Conservation (phyloP, 2,888 invertebrate genomes). For the Andrena hattorfiana region DNA sequence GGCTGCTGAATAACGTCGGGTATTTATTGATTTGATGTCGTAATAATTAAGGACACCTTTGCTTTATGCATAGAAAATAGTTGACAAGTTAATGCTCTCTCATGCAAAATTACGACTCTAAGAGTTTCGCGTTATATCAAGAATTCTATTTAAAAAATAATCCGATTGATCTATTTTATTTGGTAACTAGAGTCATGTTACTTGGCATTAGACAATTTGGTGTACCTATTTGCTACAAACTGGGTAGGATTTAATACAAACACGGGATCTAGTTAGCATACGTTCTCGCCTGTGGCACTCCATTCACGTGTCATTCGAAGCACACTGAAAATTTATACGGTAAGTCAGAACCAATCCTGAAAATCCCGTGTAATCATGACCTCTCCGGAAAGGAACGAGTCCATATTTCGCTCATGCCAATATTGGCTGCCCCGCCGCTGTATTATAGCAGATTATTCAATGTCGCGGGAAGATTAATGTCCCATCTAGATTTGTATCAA, state of each 20-base stretch:
- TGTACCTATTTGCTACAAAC: not conserved
- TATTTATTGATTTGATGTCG: too few relatives aligned
- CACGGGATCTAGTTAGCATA: not conserved
- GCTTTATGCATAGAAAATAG: too few relatives aligned
- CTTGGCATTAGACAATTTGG: not conserved
- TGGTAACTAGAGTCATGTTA: not conserved
- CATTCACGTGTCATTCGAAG: not conserved
- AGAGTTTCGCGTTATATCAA: too few relatives aligned
- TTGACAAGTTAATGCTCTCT: too few relatives aligned
- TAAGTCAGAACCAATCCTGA: constrained; percentile 26
- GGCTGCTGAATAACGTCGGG: too few relatives aligned
- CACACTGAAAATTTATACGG: constrained; percentile 3
- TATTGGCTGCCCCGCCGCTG: constrained; percentile 26
- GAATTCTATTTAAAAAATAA: not conserved
- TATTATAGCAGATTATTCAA: constrained; percentile 52
- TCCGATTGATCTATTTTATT: not conserved
- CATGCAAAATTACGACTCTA: too few relatives aligned
- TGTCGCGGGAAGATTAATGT: constrained; percentile 45
- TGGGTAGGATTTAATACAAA: not conserved
- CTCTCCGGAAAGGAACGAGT: constrained; percentile 23
- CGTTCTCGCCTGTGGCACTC: not conserved
- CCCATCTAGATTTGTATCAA: constrained; percentile 27
- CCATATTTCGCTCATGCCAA: constrained; percentile 47
- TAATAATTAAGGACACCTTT: too few relatives aligned
- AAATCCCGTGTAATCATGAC: constrained; percentile 16